Evolutionary conservation across 2,113 vertebrate species (phyloP).

Genomic region (Malurus melanocephalus): DNA sequence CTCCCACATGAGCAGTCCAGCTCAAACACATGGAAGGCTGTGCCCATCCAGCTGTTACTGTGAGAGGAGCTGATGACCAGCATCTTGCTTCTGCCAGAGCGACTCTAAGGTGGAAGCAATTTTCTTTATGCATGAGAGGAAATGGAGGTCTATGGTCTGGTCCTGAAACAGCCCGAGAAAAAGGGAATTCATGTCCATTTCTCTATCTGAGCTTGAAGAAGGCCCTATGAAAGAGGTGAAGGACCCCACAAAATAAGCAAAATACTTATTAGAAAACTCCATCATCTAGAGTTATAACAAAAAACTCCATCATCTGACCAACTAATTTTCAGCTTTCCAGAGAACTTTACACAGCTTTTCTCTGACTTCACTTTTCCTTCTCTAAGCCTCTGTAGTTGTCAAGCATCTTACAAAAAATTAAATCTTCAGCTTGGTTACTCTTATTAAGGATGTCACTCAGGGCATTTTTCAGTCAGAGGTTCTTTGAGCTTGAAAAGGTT

Average conservation of each 20-base stretch:
- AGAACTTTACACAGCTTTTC: background rate
- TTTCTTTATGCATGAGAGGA: background rate
- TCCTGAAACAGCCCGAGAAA: background rate
- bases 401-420: background rate
- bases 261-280: background rate
- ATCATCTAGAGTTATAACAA: background rate
- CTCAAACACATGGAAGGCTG: background rate
- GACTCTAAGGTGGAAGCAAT: background rate
- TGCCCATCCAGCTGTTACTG: background rate
- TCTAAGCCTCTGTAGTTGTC: background rate
- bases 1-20: background rate
- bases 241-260: background rate
- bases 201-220: background rate
- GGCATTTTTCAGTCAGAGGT: background rate
- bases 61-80: background rate
- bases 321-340: background rate
- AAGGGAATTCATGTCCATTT: background rate
- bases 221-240: background rate
- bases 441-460: constrained; percentile 16
- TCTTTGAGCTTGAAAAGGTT: background rate
- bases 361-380: background rate
- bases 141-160: background rate
- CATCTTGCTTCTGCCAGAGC: background rate
- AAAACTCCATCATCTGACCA: background rate
- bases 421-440: background rate